Base-by-base conservation (phyloP, 2,797 vertebrate species). In the Myotis findleyi region DNA sequence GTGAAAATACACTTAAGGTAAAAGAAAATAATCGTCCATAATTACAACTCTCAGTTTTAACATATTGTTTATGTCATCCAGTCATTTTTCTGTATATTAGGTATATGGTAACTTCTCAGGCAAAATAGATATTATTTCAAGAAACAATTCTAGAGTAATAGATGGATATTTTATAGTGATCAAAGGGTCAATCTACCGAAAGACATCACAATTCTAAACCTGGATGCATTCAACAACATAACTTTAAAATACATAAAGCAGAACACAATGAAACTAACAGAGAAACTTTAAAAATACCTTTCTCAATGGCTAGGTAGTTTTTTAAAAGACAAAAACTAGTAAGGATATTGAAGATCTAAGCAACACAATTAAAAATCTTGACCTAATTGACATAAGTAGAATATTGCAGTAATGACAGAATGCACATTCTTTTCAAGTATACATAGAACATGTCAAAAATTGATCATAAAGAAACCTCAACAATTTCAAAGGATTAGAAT, bases 401-500 rank as follows among this genome's bases (percentile, higher is more conserved):
- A 55, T n/a, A 84, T 8, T 53, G 9, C 62, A 62, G 13, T 59
- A 51, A 59, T 62, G 73, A 79, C 21, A 72, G 33, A 85, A 80
- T 38, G n/a, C 33, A 71, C 21, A 72, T 16, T 69, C 33, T 36
- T 76, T 59, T 73, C 21, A 89, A 69, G n/a, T 55, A 8, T 0
- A 85, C 8, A 57, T 27, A 49, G 47, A 80, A 13, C 16, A 59
- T 59, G 47, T 81, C 5, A 90, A 93, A 90, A 82, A 57, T 33
- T 92, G n/a, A 53, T 71, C 30, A 93, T 49, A 55, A 82, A 51
- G 38, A 85, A 92, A 68, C 12, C 11, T 80, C n/a, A 75, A 80
- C 20, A 57, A 90, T 87, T 80, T 82, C 51, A 82, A 66, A 69
- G 21, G 41, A 86, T 30, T 93, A 5, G 18, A 86, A 51, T 85